Conservation (phyloP, 2,888 invertebrate genomes). For the Neuroscelio doddi region DNA sequence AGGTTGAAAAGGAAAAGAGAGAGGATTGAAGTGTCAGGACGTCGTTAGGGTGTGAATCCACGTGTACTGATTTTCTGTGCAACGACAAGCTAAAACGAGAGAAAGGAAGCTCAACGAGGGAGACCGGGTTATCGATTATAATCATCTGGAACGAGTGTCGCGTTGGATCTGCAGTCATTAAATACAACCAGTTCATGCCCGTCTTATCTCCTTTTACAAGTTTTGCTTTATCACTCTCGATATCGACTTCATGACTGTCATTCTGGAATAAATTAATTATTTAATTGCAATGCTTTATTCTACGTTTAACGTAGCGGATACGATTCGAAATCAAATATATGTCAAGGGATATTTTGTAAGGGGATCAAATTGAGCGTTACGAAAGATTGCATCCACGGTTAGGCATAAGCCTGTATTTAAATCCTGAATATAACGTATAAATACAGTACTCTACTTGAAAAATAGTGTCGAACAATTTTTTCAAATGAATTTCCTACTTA, state of each 20-base stretch:
- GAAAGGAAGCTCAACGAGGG: slow-evolving; percentile 22
- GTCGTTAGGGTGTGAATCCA: slow-evolving; percentile 39
- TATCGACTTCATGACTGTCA: not conserved
- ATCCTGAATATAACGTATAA: no score
- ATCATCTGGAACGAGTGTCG: slow-evolving; percentile 61
- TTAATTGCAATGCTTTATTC: no score
- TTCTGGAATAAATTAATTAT: no score
- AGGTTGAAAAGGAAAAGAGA: slow-evolving; percentile 15
- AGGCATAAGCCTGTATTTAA: no score
- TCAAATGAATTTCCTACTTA: no score
- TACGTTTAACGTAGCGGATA: no score
- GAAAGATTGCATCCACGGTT: no score
- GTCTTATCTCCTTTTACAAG: slow-evolving; percentile 12
- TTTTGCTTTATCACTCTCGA: slow-evolving; percentile 5
- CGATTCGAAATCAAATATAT: no score
- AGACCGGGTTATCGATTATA: slow-evolving; percentile 66
- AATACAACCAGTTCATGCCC: slow-evolving; percentile 57
- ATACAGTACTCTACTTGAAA: no score
- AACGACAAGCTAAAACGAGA: slow-evolving; percentile 13
- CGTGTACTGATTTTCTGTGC: slow-evolving; percentile 35
- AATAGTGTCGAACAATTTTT: no score
- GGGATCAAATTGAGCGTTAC: no score
- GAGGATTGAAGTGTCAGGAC: slow-evolving; percentile 20
- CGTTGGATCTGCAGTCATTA: slow-evolving; percentile 64
- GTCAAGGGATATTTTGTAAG: no score